Conservation (phyloP, 2,797 vertebrate species). For the Anniella stebbinsi region DNA sequence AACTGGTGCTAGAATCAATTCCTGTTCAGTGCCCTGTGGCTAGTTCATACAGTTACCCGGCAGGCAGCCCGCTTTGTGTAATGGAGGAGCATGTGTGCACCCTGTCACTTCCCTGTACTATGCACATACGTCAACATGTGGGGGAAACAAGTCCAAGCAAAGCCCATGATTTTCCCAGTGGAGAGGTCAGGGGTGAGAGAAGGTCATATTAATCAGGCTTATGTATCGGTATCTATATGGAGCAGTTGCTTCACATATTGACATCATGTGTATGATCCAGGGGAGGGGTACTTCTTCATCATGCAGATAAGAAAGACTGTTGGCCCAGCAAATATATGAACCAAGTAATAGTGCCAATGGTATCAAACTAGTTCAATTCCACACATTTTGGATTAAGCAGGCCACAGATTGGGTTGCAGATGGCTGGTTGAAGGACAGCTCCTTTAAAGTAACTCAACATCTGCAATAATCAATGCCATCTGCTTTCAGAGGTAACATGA, state of each 20-base stretch:
- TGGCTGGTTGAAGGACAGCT: conserved; percentile 7
- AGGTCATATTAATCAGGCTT: neutral
- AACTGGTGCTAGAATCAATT: neutral
- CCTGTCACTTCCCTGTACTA: neutral
- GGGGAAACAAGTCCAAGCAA: neutral
- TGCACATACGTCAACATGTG: neutral
- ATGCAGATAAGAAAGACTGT: neutral
- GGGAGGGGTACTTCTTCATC: neutral
- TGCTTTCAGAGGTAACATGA: conserved; percentile 21
- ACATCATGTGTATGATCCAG: neutral
- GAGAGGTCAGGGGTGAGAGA: too few relatives aligned
- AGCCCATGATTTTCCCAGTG: neutral
- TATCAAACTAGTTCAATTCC: neutral
- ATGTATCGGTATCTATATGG: neutral
- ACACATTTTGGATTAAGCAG: neutral
- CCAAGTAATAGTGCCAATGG: neutral
- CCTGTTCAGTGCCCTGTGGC: neutral
- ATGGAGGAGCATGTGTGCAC: neutral
- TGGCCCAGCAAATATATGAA: neutral
- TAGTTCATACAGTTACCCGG: neutral
- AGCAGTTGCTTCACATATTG: too few relatives aligned
- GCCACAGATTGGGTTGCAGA: neutral
- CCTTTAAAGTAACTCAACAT: conserved; percentile 44
- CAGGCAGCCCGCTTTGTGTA: neutral
- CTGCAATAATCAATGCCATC: neutral